phyloP scores from a whole-genome alignment of 2,113 vertebrate species.

The Hiodon tergisus region DNA sequence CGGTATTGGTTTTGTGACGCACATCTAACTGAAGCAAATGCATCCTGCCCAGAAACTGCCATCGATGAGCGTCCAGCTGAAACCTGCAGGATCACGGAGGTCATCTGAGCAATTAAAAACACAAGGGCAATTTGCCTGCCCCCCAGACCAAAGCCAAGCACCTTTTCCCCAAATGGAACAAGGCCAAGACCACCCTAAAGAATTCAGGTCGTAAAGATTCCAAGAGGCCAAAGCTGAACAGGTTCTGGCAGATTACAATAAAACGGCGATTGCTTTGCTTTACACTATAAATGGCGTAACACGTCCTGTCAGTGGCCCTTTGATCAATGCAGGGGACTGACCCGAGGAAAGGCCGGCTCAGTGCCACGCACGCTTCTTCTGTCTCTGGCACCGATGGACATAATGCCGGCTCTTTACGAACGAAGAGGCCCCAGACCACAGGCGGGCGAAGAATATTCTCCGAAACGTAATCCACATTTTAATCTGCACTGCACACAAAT shows the following conservation, averaged over 20 bases:
- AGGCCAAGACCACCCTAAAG: slow-evolving; percentile 41
- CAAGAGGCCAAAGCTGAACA: slow-evolving; percentile 22
- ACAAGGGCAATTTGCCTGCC: slow-evolving; percentile 54
- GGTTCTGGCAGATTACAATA: background rate
- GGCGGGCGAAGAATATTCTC: background rate
- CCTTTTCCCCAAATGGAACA: slow-evolving; percentile 43
- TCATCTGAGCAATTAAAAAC: slow-evolving; percentile 40
- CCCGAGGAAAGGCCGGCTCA: background rate
- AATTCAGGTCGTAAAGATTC: slow-evolving; percentile 36
- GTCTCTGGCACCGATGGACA: background rate
- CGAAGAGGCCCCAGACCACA: background rate
- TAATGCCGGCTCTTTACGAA: no score
- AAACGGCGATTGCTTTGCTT: background rate
- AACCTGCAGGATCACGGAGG: slow-evolving; percentile 43
- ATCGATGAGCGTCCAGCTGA: slow-evolving; percentile 38
- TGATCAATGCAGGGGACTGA: no score
- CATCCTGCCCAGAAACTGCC: slow-evolving; percentile 45
- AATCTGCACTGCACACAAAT: background rate
- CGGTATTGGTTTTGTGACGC: slow-evolving; percentile 12
- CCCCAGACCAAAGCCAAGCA: slow-evolving; percentile 51
- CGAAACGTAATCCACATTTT: background rate
- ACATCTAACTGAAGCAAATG: slow-evolving; percentile 31
- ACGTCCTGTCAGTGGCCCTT: background rate
- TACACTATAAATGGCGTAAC: background rate
- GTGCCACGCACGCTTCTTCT: background rate